Conservation (phyloP, 2,113 vertebrate genomes). For the Actinemys pallida region DNA sequence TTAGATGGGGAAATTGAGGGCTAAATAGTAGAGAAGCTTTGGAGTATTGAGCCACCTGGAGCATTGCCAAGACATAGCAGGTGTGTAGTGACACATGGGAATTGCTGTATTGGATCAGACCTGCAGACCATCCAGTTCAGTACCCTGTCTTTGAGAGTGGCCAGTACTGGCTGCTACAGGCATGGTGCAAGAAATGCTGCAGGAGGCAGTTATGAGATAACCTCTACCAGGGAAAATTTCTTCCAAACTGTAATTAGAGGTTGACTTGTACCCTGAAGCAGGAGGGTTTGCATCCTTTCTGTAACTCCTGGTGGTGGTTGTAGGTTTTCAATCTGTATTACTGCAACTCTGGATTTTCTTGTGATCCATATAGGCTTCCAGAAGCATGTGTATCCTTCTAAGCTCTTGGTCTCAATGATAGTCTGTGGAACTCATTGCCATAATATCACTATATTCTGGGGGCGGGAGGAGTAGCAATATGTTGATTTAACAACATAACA, state of each 20-base stretch:
- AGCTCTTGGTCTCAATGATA: not conserved
- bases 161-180: not conserved
- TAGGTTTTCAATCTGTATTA: not conserved
- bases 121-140: not conserved
- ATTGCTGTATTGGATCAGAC: not conserved
- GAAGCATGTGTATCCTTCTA: not conserved
- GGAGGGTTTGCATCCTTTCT: not conserved
- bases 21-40: not conserved
- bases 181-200: not conserved
- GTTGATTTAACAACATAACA: not conserved
- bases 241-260: not conserved
- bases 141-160: not conserved
- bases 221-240: not conserved
- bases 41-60: not conserved
- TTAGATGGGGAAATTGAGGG: not conserved
- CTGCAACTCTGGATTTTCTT: not conserved
- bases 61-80: not conserved
- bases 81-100: not conserved
- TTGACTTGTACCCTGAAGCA: not conserved
- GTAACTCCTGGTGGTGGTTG: not conserved
- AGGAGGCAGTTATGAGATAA: not conserved
- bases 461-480: not conserved
- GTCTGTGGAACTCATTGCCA: not conserved
- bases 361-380: not conserved
- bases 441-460: no score